A percentile compares a stretch with the other conserved stretches of the same genome.
phyloP scores from a whole-genome alignment of 2,113 vertebrate genomes.

The Lutjanus erythropterus region DNA sequence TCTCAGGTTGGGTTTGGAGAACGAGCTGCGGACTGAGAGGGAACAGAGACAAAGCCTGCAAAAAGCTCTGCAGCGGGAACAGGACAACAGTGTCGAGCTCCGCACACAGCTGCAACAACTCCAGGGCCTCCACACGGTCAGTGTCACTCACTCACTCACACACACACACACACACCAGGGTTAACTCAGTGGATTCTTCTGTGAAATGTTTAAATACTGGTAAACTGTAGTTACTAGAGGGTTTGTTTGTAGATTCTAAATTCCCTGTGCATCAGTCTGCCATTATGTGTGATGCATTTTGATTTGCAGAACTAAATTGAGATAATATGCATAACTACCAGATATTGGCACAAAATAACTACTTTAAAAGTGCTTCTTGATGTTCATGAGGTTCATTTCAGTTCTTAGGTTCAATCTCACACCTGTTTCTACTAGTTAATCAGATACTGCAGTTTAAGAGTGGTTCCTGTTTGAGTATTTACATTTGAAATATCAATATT shows the following conservation, averaged over 20 bases:
- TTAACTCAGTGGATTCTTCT: not conserved
- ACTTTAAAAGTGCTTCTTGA: no score
- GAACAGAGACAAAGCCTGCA: conserved; percentile 93
- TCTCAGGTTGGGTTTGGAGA: conserved; percentile 90
- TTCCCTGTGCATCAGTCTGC: no score
- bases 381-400: not conserved
- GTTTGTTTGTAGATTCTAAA: no score
- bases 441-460: not conserved
- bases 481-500: not conserved
- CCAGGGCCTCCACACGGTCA: conserved; percentile 88
- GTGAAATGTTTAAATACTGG: not conserved
- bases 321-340: not conserved
- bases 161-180: not conserved
- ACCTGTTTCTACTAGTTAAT: not conserved
- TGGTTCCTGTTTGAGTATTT: not conserved
- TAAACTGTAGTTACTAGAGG: not conserved
- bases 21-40: conserved; percentile 91
- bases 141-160: conserved; percentile 21
- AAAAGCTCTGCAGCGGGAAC: conserved; percentile 90
- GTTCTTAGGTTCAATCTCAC: not conserved
- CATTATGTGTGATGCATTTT: no score
- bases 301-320: not conserved
- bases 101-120: conserved; percentile 94
- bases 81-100: conserved; percentile 90
- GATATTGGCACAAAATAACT: not conserved